phyloP scores from a whole-genome alignment of 2,113 vertebrate species.

The Galbula dea region DNA sequence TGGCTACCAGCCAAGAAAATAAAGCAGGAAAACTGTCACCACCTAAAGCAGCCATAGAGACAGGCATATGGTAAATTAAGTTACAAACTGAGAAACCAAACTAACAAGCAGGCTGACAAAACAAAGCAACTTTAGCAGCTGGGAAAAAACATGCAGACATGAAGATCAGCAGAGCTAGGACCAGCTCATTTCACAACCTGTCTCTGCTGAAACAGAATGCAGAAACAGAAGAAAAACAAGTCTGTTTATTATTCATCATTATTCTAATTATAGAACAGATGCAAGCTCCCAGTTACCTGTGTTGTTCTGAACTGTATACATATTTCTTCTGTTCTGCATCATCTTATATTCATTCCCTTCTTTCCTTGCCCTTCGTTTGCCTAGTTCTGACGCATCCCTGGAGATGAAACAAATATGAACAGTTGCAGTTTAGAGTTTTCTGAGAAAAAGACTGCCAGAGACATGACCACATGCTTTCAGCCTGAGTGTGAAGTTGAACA shows the following conservation, averaged over 20 bases:
- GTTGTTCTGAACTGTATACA: constrained; percentile 78
- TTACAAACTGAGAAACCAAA: constrained; percentile 44
- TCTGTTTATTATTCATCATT: not conserved
- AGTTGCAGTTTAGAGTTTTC: constrained; percentile 6
- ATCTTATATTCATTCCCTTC: constrained; percentile 91
- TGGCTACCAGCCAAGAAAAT: constrained; percentile 48
- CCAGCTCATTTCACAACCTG: not conserved
- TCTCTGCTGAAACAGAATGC: not conserved
- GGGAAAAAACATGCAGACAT: not conserved
- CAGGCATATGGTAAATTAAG: constrained; percentile 65
- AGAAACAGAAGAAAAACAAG: not conserved
- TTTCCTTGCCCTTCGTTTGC: constrained; percentile 80
- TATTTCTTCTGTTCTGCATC: constrained; percentile 86
- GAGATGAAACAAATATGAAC: constrained; percentile 33
- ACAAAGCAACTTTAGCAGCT: constrained; percentile 37
- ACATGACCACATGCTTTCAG: constrained; percentile 11
- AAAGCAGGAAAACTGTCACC: constrained; percentile 52
- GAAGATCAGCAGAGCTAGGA: not conserved
- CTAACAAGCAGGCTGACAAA: constrained; percentile 27
- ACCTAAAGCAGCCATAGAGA: not conserved
- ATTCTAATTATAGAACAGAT: not conserved
- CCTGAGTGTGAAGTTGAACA: constrained; percentile 47
- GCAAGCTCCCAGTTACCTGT: constrained; percentile 78
- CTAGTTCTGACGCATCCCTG: constrained; percentile 82
- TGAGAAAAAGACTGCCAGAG: not conserved